Conservation (phyloP, 2,113 vertebrate species). For the Coturnix japonica region DNA sequence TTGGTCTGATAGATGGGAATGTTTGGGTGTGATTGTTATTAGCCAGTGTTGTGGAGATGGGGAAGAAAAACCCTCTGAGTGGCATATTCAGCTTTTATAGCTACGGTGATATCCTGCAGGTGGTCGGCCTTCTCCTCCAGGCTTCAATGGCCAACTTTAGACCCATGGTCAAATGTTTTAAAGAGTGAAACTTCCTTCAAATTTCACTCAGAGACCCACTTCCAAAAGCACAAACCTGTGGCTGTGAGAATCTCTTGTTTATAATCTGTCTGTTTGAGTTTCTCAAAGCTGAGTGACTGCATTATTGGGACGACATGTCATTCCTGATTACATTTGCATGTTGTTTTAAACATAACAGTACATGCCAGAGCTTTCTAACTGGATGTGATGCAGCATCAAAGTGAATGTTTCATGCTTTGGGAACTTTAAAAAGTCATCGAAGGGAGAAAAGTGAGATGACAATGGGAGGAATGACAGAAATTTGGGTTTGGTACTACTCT, state of each 20-base stretch:
- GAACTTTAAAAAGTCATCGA: constrained; percentile 52
- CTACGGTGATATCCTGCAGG: fast-evolving
- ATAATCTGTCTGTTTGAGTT: constrained; percentile 33
- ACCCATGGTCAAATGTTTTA: neutral
- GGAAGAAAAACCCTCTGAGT: neutral
- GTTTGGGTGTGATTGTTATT: neutral
- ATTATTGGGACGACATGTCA: constrained; percentile 51
- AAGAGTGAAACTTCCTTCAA: neutral
- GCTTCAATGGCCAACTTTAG: fast-evolving
- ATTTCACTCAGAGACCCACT: neutral
- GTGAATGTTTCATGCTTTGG: constrained; percentile 69
- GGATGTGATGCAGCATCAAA: constrained; percentile 73
- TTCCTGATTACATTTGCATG: constrained; percentile 61
- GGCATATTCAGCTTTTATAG: neutral
- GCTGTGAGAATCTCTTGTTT: constrained; percentile 12
- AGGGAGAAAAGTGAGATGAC: constrained; percentile 54
- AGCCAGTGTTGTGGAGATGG: neutral
- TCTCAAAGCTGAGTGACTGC: constrained; percentile 54
- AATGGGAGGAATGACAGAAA: constrained; percentile 27
- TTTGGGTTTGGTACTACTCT: constrained; percentile 4
- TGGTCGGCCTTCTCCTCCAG: neutral
- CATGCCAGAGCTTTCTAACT: constrained; percentile 55
- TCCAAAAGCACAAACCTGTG: constrained; percentile 31
- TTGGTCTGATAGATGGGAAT: neutral
- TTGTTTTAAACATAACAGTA: constrained; percentile 57